Base-by-base conservation (phyloP, 2,888 invertebrate species). In the Drosophila longiperda region DNA sequence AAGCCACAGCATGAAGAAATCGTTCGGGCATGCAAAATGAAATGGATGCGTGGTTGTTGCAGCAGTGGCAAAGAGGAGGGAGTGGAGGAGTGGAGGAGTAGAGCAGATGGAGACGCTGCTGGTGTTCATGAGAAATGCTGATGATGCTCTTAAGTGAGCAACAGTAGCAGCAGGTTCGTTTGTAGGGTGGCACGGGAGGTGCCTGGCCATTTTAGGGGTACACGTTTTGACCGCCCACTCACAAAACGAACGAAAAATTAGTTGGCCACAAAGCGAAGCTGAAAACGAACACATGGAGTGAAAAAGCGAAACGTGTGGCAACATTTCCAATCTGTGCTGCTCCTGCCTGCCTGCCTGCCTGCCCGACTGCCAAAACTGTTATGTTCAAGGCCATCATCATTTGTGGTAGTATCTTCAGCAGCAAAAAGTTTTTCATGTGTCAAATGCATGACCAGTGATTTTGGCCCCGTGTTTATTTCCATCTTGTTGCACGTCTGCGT, bases 321-420 rank as follows among this genome's bases (percentile, higher is more conserved):
- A 34, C 66, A 61, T 40, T 73, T 66, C 42, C 45, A 20, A 20
- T 34, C 49, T 66, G 26, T 38, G 60, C 65, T 29, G 53, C n/a
- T n/a, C 29, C 53, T n/a, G n/a, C 34, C 17, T 7, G 3, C 15
- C 45, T 12, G 2, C 20, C 20, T 12, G 3, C 15, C 15, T 20
- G 45, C 7, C 45, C 23, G 45, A 15, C 17, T n/a, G 15, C 20
- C 34, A 23, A 20, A 52, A 58, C 61, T 58, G 52, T 60, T 62
- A 38, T 61, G 67, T 83, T 90, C 89, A 90, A 90, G 90, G 89
- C 78, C 89, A 84, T 69, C 73, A 80, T 82, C 75, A 80, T 82
- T 84, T 80, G 75, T 45, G 23, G 45, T 23, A 45, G 45, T 72
- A 74, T 79, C 66, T 67, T 64, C 63, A 52, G 67, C 60, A 55